Percentiles rank a stretch among this genome's conserved stretches.
These are phyloP conservation scores for Bombus consobrinus DNA, from an alignment of 1,140 invertebrate species.

Conservation along the genomic window DNA sequence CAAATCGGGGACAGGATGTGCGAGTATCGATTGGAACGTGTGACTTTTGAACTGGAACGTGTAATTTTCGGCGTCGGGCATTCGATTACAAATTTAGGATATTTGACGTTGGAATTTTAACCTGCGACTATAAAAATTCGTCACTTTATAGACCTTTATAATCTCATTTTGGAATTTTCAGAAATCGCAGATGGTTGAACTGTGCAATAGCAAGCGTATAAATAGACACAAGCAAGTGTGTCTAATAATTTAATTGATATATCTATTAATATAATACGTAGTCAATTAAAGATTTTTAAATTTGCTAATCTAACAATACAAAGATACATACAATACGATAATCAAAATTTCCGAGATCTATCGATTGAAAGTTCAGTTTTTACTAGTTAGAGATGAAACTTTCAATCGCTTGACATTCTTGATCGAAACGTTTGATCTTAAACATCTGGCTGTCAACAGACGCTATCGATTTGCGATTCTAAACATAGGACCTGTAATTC, in stretches of 20 bases:
- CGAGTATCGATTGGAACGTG: not conserved
- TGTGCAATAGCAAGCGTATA: too few species aligned
- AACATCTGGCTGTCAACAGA: not conserved
- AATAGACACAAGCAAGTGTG: too few species aligned
- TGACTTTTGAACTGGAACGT: not conserved
- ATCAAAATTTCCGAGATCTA: too few species aligned
- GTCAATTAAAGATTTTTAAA: too few species aligned
- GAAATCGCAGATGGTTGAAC: too few species aligned
- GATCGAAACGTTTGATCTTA: not conserved
- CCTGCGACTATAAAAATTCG: not conserved
- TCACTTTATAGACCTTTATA: too few species aligned
- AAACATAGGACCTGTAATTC: not conserved
- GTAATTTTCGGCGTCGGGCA: not conserved
- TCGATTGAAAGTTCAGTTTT: too few species aligned
- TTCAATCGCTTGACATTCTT: not conserved
- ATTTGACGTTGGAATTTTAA: not conserved
- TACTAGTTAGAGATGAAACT: not conserved
- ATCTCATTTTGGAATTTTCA: too few species aligned
- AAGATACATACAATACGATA: too few species aligned
- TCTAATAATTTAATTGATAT: too few species aligned
- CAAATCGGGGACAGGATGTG: not conserved
- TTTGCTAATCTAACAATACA: too few species aligned
- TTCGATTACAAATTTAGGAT: not conserved
- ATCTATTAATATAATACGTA: too few species aligned
- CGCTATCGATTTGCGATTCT: not conserved